Conservation (phyloP, 2,113 vertebrate genomes). For the Thymallus thymallus region DNA sequence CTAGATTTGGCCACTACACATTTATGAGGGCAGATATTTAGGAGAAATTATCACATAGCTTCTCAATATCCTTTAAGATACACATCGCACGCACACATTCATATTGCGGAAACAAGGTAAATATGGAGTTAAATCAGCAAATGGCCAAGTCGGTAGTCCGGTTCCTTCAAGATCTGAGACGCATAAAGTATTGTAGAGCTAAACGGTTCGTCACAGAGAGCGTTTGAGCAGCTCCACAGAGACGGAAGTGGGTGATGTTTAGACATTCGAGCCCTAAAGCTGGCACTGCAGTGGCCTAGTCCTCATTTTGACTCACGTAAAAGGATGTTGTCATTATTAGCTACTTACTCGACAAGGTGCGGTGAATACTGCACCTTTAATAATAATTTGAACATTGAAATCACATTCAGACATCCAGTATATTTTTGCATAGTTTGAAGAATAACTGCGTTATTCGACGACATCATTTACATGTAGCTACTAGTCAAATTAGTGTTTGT, state of each 20-base stretch:
- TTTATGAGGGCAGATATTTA: conserved; percentile 15
- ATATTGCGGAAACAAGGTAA: conserved; percentile 55
- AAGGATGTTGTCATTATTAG: conserved; percentile 68
- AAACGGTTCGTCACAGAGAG: neutral
- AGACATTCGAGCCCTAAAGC: conserved; percentile 35
- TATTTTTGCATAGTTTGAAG: neutral
- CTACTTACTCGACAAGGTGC: conserved; percentile 59
- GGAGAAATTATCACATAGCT: conserved; percentile 5
- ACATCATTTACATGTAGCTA: too few relatives aligned
- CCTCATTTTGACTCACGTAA: conserved; percentile 56
- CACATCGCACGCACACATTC: conserved; percentile 53
- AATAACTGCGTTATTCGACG: too few relatives aligned
- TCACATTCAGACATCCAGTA: neutral
- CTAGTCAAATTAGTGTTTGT: neutral
- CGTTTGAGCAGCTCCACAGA: neutral
- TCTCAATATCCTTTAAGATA: conserved; percentile 11
- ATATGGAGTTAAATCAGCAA: conserved; percentile 47
- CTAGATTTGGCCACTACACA: neutral
- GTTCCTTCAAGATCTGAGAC: conserved; percentile 29
- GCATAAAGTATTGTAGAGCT: conserved; percentile 21
- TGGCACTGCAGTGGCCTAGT: conserved; percentile 56
- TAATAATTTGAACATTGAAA: conserved; percentile 1
- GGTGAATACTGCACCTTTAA: conserved; percentile 51
- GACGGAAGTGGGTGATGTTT: conserved; percentile 46
- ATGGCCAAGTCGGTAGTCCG: conserved; percentile 51